Conservation (phyloP, 1,140 invertebrate genomes). For the Camponotus vicinus region DNA sequence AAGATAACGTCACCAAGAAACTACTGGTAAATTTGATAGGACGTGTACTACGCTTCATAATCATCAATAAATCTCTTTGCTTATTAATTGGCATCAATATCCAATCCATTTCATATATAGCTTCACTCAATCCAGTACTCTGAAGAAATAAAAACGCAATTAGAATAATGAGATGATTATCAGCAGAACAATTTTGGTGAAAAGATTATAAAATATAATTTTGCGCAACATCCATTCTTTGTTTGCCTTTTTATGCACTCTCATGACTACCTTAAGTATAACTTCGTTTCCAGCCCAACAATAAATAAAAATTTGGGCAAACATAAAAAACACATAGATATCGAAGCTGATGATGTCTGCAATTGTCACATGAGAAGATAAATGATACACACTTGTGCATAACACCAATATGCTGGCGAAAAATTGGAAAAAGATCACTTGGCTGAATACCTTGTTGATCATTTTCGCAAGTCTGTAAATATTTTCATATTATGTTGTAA, state of each 20-base stretch:
- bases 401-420: slow-evolving; percentile 30
- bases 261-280: slow-evolving; percentile 3
- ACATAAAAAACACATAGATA: background rate
- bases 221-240: no score
- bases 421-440: slow-evolving; percentile 33
- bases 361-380: slow-evolving; percentile 6
- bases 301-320: slow-evolving; percentile 36
- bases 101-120: slow-evolving; percentile 32
- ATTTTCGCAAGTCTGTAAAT: slow-evolving; percentile 8
- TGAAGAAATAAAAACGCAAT: background rate
- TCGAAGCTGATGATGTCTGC: background rate
- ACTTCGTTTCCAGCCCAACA: slow-evolving; percentile 29
- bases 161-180: background rate
- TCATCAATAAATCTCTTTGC: slow-evolving; percentile 31
- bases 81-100: background rate
- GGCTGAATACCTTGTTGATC: background rate
- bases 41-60: slow-evolving; percentile 46
- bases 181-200: no score
- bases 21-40: slow-evolving; percentile 50
- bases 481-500: background rate
- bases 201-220: background rate
- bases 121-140: background rate
- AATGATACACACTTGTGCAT: background rate
- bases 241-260: no score
- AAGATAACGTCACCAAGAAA: slow-evolving; percentile 40